phyloP scores from a whole-genome alignment of 2,113 vertebrate genomes.

The Alligator sinensis region DNA sequence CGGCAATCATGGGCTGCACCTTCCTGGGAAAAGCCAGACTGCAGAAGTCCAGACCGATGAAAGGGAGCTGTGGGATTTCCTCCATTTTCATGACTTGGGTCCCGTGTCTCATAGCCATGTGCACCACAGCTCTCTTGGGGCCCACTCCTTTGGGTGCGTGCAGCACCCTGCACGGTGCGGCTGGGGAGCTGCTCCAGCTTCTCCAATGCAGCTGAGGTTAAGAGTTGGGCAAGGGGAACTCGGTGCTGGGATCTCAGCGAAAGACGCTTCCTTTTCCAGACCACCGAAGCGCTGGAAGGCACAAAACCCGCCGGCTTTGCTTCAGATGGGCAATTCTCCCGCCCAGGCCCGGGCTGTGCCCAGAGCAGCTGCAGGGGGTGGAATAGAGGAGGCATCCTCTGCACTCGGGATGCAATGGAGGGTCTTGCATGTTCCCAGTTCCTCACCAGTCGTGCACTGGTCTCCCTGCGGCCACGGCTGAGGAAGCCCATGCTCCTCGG shows the following conservation, averaged over 20 bases:
- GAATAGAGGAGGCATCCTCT: background rate
- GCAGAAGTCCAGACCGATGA: background rate
- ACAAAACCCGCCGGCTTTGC: background rate
- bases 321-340: background rate
- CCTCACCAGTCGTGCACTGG: background rate
- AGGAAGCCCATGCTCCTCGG: no score
- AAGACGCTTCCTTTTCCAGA: no score
- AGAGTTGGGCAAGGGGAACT: no score
- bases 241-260: no score
- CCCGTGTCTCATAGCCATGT: no score
- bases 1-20: background rate
- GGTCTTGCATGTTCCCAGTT: background rate
- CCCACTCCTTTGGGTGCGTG: no score
- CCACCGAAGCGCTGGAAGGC: background rate
- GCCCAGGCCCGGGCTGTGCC: background rate
- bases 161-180: no score
- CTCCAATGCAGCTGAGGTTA: background rate
- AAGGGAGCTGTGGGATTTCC: background rate
- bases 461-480: no score
- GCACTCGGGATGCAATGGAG: background rate
- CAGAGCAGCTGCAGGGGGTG: background rate
- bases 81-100: background rate
- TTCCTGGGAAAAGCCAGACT: background rate
- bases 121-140: no score
- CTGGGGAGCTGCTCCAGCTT: no score